Percentiles rank a stretch among this genome's conserved stretches.
phyloP scores from a whole-genome alignment of 1,140 invertebrate species.

The Zeugodacus cucurbitae region DNA sequence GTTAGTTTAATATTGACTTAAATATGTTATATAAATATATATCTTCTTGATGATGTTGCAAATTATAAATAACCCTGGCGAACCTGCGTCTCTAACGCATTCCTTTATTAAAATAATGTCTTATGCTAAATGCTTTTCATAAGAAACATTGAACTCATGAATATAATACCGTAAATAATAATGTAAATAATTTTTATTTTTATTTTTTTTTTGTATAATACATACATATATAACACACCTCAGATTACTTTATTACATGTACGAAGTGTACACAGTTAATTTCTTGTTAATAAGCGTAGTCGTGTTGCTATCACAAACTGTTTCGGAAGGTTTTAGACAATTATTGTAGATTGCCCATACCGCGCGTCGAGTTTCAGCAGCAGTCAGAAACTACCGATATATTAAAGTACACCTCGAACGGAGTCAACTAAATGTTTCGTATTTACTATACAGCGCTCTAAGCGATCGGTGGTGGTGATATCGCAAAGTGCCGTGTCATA shows the following conservation, averaged over 20 bases:
- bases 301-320: background rate
- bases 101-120: too few species aligned
- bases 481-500: background rate
- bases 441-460: background rate
- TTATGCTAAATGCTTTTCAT: too few species aligned
- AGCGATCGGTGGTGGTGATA: conserved; percentile 7
- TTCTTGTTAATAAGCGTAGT: conserved; percentile 1
- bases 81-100: too few species aligned
- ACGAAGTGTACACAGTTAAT: background rate
- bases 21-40: too few species aligned
- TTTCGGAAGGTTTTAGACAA: background rate
- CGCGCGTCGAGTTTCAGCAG: background rate
- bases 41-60: too few species aligned
- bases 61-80: too few species aligned
- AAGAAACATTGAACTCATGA: background rate
- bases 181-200: background rate
- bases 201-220: too few species aligned
- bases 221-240: background rate
- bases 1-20: too few species aligned
- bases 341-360: background rate
- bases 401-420: background rate
- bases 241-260: background rate
- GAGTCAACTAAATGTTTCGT: background rate
- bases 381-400: background rate
- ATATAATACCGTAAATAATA: background rate